Evolutionary conservation across 2,888 invertebrate genomes (phyloP).

Genomic region (Lasioglossum calceatum): DNA sequence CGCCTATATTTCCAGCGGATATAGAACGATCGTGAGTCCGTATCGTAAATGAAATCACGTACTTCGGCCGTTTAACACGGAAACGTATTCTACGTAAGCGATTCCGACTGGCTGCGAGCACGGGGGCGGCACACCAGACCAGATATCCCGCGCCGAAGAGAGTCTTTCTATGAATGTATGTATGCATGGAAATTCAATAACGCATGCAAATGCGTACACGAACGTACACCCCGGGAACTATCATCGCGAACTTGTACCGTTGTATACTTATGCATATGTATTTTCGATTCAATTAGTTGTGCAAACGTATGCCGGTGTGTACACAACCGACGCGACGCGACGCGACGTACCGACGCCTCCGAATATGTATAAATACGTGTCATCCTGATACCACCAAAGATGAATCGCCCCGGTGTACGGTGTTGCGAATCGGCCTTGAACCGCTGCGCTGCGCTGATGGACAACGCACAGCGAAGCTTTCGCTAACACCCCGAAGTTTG

Average conservation of each 20-base stretch:
- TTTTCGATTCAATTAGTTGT: constrained; percentile 40
- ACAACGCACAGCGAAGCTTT: neutral
- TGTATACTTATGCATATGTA: constrained; percentile 32
- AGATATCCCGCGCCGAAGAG: neutral
- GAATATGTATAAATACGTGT: neutral
- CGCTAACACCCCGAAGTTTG: neutral
- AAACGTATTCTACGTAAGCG: constrained; percentile 71
- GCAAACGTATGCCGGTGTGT: constrained; percentile 14
- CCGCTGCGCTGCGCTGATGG: neutral
- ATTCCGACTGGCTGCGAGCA: constrained; percentile 42
- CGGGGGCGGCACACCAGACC: neutral
- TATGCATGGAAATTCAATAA: constrained; percentile 49
- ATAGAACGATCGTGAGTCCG: constrained; percentile 79
- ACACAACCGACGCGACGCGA: neutral
- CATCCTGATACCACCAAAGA: neutral
- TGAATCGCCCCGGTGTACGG: neutral
- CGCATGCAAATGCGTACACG: constrained; percentile 12
- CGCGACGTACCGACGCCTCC: neutral
- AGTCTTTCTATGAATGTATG: constrained; percentile 35
- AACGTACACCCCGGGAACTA: constrained; percentile 7
- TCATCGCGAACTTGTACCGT: constrained; percentile 27
- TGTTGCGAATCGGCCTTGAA: neutral
- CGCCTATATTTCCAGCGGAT: constrained; percentile 72
- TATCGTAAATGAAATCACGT: constrained; percentile 84
- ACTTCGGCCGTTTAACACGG: constrained; percentile 78